Evolutionary conservation across 2,113 vertebrate species (phyloP).

Genomic region (Petroica traversi): DNA sequence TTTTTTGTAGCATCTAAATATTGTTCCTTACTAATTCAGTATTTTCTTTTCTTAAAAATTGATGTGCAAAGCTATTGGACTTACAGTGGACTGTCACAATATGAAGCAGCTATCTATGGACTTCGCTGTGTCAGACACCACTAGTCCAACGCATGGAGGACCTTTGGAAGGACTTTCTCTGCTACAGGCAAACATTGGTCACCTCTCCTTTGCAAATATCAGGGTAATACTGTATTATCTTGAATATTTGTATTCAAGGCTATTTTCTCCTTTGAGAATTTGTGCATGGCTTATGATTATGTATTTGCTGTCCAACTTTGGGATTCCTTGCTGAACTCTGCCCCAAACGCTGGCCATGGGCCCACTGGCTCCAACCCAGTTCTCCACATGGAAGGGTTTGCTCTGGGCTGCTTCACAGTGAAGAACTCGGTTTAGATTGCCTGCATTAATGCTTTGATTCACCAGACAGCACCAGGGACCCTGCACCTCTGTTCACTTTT

Average conservation of each 20-base stretch:
- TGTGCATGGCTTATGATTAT: not conserved
- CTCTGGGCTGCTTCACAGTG: not conserved
- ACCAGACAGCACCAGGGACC: not conserved
- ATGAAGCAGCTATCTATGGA: not conserved
- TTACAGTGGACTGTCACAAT: not conserved
- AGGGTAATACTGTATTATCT: no score
- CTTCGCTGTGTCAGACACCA: not conserved
- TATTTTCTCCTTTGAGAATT: not conserved
- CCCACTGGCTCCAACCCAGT: not conserved
- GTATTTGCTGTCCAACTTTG: not conserved
- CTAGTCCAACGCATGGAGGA: accelerated
- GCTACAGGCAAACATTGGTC: no score
- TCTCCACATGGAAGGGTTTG: not conserved
- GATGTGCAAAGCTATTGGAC: not conserved
- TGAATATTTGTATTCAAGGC: not conserved
- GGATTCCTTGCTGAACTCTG: not conserved
- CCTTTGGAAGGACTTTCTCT: not conserved
- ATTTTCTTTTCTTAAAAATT: not conserved
- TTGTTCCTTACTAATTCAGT: not conserved
- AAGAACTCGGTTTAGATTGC: not conserved
- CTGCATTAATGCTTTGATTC: not conserved
- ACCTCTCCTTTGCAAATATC: not conserved
- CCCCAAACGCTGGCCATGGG: not conserved
- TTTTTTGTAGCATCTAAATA: not conserved
- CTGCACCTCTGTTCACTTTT: not conserved